Percentiles rank a stretch among this genome's conserved stretches.
These are phyloP conservation scores for Vombatus ursinus DNA, from an alignment of 2,113 vertebrate species.

Conservation along the genomic window DNA sequence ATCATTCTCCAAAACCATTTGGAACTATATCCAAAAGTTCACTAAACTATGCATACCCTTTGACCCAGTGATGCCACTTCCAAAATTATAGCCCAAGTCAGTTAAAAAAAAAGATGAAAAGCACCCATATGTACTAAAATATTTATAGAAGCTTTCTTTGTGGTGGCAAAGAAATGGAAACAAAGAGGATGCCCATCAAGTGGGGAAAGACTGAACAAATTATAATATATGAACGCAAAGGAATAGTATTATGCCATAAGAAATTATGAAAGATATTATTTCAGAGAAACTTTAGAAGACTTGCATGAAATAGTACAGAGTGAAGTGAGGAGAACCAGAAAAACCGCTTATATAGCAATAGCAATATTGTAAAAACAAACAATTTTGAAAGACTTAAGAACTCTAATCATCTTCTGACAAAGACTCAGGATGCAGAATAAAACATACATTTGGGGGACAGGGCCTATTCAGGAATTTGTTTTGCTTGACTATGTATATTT, in stretches of 20 bases:
- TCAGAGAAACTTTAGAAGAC: neutral
- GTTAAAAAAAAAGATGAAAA: neutral
- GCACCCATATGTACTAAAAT: neutral
- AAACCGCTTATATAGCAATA: neutral
- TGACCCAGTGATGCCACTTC: neutral
- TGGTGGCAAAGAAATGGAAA: neutral
- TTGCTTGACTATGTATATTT: neutral
- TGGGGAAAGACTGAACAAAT: neutral
- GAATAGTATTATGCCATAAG: neutral
- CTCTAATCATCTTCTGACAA: neutral
- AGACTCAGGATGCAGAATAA: neutral
- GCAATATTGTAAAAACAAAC: neutral
- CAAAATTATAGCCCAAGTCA: neutral
- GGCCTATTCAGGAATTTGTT: neutral
- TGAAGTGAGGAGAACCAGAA: neutral
- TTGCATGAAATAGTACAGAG: neutral
- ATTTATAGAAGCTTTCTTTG: neutral
- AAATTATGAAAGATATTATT: neutral
- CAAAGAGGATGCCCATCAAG: neutral
- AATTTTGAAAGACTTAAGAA: neutral
- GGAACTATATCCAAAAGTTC: neutral
- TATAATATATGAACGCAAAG: neutral
- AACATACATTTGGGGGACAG: neutral
- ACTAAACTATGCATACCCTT: neutral
- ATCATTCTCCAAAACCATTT: neutral